Evolutionary conservation across 2,888 invertebrate genomes (phyloP).

Genomic region (Anthoptus insignis): DNA sequence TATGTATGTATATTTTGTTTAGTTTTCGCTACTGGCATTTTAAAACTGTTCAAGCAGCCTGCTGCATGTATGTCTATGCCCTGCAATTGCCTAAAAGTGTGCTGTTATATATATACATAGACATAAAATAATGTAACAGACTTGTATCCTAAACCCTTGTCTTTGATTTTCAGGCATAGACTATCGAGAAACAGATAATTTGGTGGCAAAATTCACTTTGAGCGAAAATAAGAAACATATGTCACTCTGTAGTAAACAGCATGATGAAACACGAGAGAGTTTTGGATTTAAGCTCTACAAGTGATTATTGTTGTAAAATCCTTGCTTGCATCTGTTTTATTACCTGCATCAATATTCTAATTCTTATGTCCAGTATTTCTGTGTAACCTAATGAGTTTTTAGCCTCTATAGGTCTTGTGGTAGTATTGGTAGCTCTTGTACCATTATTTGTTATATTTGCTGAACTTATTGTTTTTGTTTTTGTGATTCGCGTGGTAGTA

Average conservation of each 20-base stretch:
- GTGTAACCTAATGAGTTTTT: too few species aligned
- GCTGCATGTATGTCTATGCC: too few species aligned
- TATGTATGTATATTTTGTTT: constrained; percentile 48
- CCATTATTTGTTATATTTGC: too few species aligned
- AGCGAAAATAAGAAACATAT: constrained; percentile 15
- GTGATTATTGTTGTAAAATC: background rate
- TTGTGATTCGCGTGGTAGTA: too few species aligned
- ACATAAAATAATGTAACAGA: background rate
- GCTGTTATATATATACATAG: constrained; percentile 19
- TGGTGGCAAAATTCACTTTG: constrained; percentile 43
- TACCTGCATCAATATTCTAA: too few species aligned
- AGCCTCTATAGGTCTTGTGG: too few species aligned
- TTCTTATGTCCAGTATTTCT: background rate
- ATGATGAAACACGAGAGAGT: constrained; percentile 29
- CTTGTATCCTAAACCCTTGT: background rate
- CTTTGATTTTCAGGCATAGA: constrained; percentile 46
- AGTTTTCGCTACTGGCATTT: too few species aligned
- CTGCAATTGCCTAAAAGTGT: too few species aligned
- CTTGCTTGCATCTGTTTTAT: background rate
- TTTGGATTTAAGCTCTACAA: constrained; percentile 1
- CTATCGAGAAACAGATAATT: constrained; percentile 52
- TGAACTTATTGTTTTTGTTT: too few species aligned
- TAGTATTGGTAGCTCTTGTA: too few species aligned
- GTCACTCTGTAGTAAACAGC: constrained; percentile 27
- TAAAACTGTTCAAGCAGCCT: too few species aligned